Conservation (phyloP, 2,888 invertebrate species). For the Andrena chrysosceles region DNA sequence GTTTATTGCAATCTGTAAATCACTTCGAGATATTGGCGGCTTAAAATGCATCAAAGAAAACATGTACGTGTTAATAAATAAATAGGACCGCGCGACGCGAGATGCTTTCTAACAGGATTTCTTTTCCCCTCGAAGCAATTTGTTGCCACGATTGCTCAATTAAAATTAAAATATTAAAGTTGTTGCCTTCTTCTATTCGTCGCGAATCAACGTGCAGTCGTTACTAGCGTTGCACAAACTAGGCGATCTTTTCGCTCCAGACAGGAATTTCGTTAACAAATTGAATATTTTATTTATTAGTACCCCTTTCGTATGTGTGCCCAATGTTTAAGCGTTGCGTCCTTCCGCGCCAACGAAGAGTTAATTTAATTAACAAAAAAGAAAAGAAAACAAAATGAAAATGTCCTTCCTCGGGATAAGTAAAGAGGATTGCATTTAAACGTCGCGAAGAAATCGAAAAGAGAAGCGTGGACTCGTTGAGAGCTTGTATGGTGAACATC, state of each 20-base stretch:
- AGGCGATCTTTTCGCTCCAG: not conserved
- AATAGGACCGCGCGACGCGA: conserved; percentile 1
- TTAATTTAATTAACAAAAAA: conserved; percentile 15
- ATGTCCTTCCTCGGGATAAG: not conserved
- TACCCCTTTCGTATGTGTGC: conserved; percentile 8
- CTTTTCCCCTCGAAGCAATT: not conserved
- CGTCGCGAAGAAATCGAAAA: not conserved
- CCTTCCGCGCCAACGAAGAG: not conserved
- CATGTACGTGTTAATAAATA: conserved; percentile 48
- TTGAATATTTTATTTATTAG: not conserved
- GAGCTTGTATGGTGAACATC: not conserved
- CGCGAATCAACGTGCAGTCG: not conserved
- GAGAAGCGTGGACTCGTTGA: not conserved
- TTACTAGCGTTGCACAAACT: too few relatives aligned
- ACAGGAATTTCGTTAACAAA: not conserved
- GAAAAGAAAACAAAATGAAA: not conserved
- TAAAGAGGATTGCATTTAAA: not conserved
- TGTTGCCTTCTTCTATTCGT: not conserved
- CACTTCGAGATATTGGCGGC: not conserved
- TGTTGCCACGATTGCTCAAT: not conserved
- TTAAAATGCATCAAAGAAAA: conserved; percentile 44
- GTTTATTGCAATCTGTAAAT: conserved; percentile 3
- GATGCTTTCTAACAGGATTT: not conserved
- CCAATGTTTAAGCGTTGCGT: conserved; percentile 10
- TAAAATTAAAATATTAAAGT: not conserved